Evolutionary conservation across 2,888 invertebrate species (phyloP).

Genomic region (Erebia ligea): DNA sequence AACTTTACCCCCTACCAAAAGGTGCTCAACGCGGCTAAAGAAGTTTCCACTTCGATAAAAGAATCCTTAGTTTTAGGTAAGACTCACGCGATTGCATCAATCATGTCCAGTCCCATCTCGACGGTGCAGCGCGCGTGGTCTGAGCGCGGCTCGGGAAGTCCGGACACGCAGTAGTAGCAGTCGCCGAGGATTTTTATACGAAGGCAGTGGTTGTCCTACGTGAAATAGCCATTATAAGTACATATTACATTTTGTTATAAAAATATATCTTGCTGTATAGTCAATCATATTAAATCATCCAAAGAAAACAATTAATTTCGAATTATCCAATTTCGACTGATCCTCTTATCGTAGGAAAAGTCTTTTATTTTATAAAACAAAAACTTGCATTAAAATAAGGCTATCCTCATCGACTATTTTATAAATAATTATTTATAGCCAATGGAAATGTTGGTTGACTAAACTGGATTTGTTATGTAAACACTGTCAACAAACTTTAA

Average conservation of each 20-base stretch:
- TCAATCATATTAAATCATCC: background rate
- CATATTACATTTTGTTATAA: too few species aligned
- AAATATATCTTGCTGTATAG: too few species aligned
- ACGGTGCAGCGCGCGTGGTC: conserved; percentile 97
- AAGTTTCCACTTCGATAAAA: too few species aligned
- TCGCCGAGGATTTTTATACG: conserved; percentile 94
- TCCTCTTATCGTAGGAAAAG: too few species aligned
- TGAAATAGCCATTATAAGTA: conserved; percentile 4
- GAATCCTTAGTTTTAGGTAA: background rate
- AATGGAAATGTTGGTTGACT: background rate
- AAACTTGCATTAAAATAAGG: too few species aligned
- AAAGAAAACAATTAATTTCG: too few species aligned
- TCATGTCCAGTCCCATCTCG: conserved; percentile 94
- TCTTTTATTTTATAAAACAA: too few species aligned
- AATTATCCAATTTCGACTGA: too few species aligned
- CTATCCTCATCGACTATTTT: too few species aligned
- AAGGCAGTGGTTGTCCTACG: conserved; percentile 91
- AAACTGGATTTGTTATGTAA: conserved; percentile 23
- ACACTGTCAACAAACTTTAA: conserved; percentile 24
- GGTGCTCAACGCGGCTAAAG: too few species aligned
- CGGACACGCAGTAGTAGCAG: conserved; percentile 97
- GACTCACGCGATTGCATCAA: conserved; percentile 91
- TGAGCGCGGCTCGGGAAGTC: conserved; percentile 93
- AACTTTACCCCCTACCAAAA: too few species aligned
- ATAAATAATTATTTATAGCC: background rate